phyloP scores from a whole-genome alignment of 2,888 invertebrate genomes.

The Nipponacmea schrenckii region DNA sequence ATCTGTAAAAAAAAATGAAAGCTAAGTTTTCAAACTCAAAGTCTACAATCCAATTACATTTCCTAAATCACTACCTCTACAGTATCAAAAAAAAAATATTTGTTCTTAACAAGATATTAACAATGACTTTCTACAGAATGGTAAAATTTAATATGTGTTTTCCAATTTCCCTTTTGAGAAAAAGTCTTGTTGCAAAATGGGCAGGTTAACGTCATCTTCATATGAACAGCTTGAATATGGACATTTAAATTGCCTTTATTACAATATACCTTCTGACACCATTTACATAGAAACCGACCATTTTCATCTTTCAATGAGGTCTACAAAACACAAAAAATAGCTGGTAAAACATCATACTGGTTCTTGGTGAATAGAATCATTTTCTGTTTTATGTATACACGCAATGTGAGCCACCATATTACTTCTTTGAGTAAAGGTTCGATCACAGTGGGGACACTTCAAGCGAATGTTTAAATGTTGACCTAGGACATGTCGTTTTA shows the following conservation, averaged over 20 bases:
- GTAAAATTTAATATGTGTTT: no score
- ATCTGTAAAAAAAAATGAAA: no score
- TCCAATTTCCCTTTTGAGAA: not conserved
- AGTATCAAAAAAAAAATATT: no score
- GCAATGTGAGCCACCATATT: not conserved
- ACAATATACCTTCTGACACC: not conserved
- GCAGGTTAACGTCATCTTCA: not conserved
- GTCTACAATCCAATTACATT: no score
- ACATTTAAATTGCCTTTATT: slow-evolving; percentile 2
- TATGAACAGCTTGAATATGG: not conserved
- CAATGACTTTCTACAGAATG: no score
- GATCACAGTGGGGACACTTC: slow-evolving; percentile 1
- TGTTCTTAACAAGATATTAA: no score
- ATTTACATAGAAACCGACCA: not conserved
- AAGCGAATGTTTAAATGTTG: not conserved
- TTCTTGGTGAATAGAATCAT: no score
- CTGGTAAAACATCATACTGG: no score
- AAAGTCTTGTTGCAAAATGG: not conserved
- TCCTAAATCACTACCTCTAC: no score
- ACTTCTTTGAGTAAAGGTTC: not conserved
- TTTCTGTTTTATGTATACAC: not conserved
- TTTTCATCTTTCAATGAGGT: no score
- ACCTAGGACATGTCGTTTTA: not conserved
- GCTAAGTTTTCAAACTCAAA: no score
- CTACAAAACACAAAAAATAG: no score